These are phyloP conservation scores for Enteromius trimaculatus DNA, from an alignment of 2,797 vertebrate genomes.

Conservation along the genomic window DNA sequence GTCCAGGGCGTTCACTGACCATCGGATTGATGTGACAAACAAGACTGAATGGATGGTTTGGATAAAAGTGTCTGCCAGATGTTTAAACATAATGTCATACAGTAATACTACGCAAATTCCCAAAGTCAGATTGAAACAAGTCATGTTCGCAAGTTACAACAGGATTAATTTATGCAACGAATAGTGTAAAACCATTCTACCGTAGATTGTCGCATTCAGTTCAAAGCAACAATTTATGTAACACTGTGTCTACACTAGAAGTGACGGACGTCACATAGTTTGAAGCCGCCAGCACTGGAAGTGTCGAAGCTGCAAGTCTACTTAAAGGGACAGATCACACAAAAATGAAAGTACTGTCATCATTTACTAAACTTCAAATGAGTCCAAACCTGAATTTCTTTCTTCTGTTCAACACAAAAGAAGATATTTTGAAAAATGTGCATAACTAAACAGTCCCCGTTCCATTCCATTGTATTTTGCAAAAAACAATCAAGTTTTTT, in stretches of 20 bases:
- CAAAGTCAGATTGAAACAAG: not conserved
- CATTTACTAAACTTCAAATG: not conserved
- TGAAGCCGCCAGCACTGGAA: not conserved
- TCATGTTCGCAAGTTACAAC: not conserved
- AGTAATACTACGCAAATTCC: not conserved
- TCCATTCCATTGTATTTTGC: not conserved
- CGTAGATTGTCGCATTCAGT: not conserved
- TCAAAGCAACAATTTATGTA: not conserved
- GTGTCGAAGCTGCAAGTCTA: not conserved
- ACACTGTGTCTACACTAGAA: not conserved
- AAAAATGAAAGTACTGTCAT: not conserved
- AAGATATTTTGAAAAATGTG: not conserved
- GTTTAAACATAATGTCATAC: not conserved
- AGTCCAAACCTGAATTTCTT: not conserved
- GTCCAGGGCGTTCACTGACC: not conserved
- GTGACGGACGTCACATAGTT: not conserved
- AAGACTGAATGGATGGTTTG: not conserved
- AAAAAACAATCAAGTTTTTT: not conserved
- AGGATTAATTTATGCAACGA: not conserved
- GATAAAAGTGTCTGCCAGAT: not conserved
- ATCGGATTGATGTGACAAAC: not conserved
- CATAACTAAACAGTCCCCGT: not conserved
- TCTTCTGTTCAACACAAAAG: not conserved
- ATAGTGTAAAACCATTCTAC: constrained; percentile 12
- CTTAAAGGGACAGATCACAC: constrained; percentile 5